A percentile compares a stretch with the other conserved stretches of the same genome.
Evolutionary conservation across 2,888 invertebrate species (phyloP).

Genomic region (Latrodectus elegans): DNA sequence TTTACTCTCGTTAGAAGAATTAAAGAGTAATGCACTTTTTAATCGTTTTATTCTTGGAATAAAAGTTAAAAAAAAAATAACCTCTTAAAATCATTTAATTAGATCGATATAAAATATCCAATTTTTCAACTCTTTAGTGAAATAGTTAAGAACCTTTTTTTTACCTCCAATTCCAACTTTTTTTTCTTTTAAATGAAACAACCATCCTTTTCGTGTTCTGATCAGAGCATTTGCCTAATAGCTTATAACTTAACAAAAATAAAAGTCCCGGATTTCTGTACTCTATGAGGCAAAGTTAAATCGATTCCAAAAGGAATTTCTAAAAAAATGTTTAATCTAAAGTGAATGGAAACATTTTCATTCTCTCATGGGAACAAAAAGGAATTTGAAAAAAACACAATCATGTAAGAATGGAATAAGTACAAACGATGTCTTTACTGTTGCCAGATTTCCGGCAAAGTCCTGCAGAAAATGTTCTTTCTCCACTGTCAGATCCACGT

Average conservation of each 20-base stretch:
- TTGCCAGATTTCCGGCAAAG: conserved; percentile 14
- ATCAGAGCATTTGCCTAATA: conserved; percentile 24
- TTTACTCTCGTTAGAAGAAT: no score
- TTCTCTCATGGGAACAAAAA: not conserved
- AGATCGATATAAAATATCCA: no score
- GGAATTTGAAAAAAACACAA: not conserved
- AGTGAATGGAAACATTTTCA: conserved; percentile 18
- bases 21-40: no score
- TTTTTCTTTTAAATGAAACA: no score
- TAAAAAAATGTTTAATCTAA: conserved; percentile 30
- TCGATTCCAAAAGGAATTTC: conserved; percentile 11
- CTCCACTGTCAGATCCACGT: not conserved
- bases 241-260: conserved; percentile 14
- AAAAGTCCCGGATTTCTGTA: not conserved
- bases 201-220: no score
- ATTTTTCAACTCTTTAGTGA: no score
- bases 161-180: no score
- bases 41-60: no score
- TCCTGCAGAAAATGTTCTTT: not conserved
- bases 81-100: no score
- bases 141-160: no score
- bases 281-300: conserved; percentile 11
- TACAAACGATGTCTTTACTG: conserved; percentile 23
- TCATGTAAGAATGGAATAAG: conserved; percentile 19
- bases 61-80: no score